Percentiles rank a stretch among this genome's conserved stretches.
These are phyloP conservation scores for Formica exsecta DNA, from an alignment of 1,140 invertebrate species.

Conservation along the genomic window DNA sequence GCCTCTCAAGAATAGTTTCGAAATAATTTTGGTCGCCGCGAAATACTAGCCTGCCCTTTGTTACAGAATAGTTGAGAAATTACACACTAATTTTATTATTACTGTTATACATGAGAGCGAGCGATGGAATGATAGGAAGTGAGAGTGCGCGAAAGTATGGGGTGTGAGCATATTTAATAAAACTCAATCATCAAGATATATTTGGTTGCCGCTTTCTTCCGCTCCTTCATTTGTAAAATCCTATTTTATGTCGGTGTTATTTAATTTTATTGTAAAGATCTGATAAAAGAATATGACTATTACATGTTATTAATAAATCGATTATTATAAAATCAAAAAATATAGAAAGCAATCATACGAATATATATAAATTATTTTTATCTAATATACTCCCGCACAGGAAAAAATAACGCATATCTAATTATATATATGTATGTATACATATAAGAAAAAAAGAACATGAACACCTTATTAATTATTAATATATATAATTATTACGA, in stretches of 20 bases:
- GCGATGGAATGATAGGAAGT: constrained; percentile 65
- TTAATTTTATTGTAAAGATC: not conserved
- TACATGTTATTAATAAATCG: not conserved
- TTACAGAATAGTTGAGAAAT: constrained; percentile 74
- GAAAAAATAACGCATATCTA: not conserved
- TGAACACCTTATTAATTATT: too few relatives aligned
- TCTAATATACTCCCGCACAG: not conserved
- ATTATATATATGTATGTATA: too few relatives aligned
- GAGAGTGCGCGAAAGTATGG: constrained; percentile 68
- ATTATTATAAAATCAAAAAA: not conserved
- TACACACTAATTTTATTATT: constrained; percentile 74
- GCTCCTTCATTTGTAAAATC: constrained; percentile 14
- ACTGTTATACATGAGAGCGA: constrained; percentile 70
- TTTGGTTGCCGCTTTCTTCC: not conserved
- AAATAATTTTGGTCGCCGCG: constrained; percentile 43
- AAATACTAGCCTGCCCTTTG: constrained; percentile 70
- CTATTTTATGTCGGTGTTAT: not conserved
- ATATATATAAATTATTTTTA: constrained; percentile 25
- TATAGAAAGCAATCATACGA: not conserved
- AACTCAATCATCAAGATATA: constrained; percentile 64
- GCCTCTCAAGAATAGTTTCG: constrained; percentile 52
- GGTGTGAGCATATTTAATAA: constrained; percentile 72
- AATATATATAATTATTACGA: not conserved
- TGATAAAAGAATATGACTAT: not conserved
- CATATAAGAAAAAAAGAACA: too few relatives aligned